Evolutionary conservation across 2,888 invertebrate genomes (phyloP).

Genomic region (Drosophila acutilabella): DNA sequence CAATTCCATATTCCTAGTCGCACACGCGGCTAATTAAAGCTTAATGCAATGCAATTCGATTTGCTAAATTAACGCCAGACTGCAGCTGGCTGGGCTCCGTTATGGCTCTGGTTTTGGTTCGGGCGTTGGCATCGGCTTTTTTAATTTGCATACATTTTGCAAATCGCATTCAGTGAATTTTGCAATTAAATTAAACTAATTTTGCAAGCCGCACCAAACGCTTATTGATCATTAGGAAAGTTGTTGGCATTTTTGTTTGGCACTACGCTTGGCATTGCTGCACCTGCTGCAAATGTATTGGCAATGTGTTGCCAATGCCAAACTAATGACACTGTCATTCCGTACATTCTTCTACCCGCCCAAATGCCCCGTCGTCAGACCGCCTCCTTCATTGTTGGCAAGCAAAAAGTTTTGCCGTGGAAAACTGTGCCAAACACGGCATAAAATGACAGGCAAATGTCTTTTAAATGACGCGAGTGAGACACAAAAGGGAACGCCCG

Average conservation of each 20-base stretch:
- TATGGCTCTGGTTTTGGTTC: too few relatives aligned
- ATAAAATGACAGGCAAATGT: conserved; percentile 83
- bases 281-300: conserved; percentile 79
- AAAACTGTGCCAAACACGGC: conserved; percentile 80
- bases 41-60: conserved; percentile 70
- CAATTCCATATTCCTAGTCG: conserved; percentile 9
- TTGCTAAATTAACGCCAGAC: conserved; percentile 65
- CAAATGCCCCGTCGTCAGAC: conserved; percentile 8
- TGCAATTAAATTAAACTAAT: conserved; percentile 74
- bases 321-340: conserved; percentile 73
- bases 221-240: conserved; percentile 56
- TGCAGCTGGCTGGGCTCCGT: conserved; percentile 25
- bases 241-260: conserved; percentile 17
- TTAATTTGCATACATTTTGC: conserved; percentile 67
- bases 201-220: conserved; percentile 38
- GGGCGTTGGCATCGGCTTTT: conserved; percentile 40
- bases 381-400: conserved; percentile 59
- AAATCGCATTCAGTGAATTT: conserved; percentile 35
- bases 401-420: conserved; percentile 60
- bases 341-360: conserved; percentile 19
- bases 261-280: conserved; percentile 34
- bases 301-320: conserved; percentile 78
- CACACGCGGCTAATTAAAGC: conserved; percentile 63
- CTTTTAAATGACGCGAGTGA: conserved; percentile 82
- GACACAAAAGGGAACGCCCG: conserved; percentile 80